phyloP scores from a whole-genome alignment of 2,113 vertebrate species.

The Naja naja region DNA sequence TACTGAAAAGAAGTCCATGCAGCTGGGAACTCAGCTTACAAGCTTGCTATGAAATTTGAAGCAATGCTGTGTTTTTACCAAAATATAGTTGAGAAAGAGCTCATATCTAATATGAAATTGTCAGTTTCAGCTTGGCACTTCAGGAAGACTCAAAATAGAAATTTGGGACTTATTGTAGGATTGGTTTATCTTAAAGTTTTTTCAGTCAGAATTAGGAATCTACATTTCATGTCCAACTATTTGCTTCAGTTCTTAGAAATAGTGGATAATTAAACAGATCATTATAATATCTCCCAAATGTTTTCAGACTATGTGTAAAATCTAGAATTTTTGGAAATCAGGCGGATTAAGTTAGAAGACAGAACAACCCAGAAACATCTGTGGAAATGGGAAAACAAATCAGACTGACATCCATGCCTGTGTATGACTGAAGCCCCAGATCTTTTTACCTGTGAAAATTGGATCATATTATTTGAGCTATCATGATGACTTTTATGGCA shows the following conservation, averaged over 20 bases:
- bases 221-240: conserved; percentile 23
- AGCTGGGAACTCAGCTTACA: neutral
- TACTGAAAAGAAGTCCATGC: neutral
- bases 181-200: conserved; percentile 36
- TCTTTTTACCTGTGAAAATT: neutral
- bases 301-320: neutral
- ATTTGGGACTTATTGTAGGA: conserved; percentile 37
- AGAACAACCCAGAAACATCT: neutral
- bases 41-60: neutral
- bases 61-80: neutral
- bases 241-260: neutral
- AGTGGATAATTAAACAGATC: neutral
- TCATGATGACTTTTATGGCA: neutral
- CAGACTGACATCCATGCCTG: neutral
- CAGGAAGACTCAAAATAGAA: conserved; percentile 28
- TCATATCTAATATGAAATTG: neutral
- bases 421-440: neutral
- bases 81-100: neutral
- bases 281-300: neutral
- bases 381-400: neutral
- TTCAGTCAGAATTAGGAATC: conserved; percentile 52
- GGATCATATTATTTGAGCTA: neutral
- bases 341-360: neutral
- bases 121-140: conserved; percentile 34
- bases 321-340: neutral